A percentile compares a stretch with the other conserved stretches of the same genome.
phyloP scores from a whole-genome alignment of 2,797 vertebrate species.

The Miichthys miiuy region DNA sequence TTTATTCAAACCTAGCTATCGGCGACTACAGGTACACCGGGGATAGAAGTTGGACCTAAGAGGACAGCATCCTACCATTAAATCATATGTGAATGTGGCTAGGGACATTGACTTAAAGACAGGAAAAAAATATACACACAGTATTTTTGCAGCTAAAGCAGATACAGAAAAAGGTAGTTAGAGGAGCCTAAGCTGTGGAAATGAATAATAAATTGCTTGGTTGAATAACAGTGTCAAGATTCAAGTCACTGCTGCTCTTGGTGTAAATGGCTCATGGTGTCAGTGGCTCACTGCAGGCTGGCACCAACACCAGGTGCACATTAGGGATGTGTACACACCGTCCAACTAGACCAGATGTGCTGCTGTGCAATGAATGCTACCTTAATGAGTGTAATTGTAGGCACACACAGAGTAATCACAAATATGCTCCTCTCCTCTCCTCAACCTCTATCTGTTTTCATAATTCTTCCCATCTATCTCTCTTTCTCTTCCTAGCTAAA shows the following conservation, averaged over 20 bases:
- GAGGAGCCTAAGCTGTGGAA: conserved; percentile 22
- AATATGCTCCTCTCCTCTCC: neutral
- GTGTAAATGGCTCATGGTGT: conserved; percentile 21
- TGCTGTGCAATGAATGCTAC: neutral
- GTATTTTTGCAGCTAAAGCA: neutral
- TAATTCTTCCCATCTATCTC: conserved; percentile 27
- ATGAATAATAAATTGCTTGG: conserved; percentile 67
- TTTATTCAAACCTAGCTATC: neutral
- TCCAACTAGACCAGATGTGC: conserved; percentile 1
- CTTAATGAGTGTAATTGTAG: neutral
- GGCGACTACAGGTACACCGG: neutral
- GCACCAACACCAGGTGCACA: conserved; percentile 30
- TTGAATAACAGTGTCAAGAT: conserved; percentile 57
- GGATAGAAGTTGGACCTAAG: conserved; percentile 22
- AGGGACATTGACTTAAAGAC: neutral
- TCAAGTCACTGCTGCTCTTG: conserved; percentile 32
- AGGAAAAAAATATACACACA: no score
- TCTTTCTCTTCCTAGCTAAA: conserved; percentile 39
- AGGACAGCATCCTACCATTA: conserved; percentile 1
- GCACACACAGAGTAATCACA: neutral
- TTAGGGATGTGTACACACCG: conserved; percentile 12
- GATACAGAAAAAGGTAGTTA: neutral
- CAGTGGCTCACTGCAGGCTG: conserved; percentile 40
- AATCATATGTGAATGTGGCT: neutral
- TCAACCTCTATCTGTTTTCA: conserved; percentile 13